Percentiles rank a stretch among this genome's conserved stretches.
Conservation (phyloP, 2,888 invertebrate genomes). For the Parnassius orleans region DNA sequence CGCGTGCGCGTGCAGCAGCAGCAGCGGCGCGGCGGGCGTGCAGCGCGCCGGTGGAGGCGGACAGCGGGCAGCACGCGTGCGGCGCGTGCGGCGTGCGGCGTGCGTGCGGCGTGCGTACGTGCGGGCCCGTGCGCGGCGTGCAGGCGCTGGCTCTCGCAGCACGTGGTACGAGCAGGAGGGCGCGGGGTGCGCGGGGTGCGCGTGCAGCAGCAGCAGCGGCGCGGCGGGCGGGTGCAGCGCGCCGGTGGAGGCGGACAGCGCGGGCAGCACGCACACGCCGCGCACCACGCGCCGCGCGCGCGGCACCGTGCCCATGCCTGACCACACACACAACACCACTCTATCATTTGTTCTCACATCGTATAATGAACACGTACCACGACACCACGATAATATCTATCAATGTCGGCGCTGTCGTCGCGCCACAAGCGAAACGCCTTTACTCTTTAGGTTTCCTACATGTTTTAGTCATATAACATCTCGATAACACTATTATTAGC, state of each 20-base stretch:
- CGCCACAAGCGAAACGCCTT: conserved; percentile 15
- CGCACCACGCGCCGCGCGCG: conserved; percentile 28
- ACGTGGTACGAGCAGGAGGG: conserved; percentile 41
- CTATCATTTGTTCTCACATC: too few relatives aligned
- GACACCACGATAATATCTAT: too few relatives aligned
- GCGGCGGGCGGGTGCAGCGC: conserved; percentile 16
- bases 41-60: conserved; percentile 69
- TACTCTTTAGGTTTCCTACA: too few relatives aligned
- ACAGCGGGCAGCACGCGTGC: conserved; percentile 78
- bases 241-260: conserved; percentile 38
- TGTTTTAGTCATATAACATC: too few relatives aligned
- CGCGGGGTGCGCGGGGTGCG: conserved; percentile 16
- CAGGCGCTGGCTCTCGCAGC: conserved; percentile 47
- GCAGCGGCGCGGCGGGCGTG: conserved; percentile 33
- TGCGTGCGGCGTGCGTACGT: background rate
- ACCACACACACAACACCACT: conserved; percentile 22
- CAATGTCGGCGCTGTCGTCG: background rate
- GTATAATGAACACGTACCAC: too few relatives aligned
- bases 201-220: conserved; percentile 18
- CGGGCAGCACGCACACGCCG: conserved; percentile 38
- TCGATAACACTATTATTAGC: too few relatives aligned
- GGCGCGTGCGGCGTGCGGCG: conserved; percentile 9
- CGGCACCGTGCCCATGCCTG: conserved; percentile 38
- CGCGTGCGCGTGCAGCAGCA: conserved; percentile 42
- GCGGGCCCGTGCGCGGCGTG: conserved; percentile 22